Conservation (phyloP, 1,140 invertebrate genomes). For the Leucophenga varia region DNA sequence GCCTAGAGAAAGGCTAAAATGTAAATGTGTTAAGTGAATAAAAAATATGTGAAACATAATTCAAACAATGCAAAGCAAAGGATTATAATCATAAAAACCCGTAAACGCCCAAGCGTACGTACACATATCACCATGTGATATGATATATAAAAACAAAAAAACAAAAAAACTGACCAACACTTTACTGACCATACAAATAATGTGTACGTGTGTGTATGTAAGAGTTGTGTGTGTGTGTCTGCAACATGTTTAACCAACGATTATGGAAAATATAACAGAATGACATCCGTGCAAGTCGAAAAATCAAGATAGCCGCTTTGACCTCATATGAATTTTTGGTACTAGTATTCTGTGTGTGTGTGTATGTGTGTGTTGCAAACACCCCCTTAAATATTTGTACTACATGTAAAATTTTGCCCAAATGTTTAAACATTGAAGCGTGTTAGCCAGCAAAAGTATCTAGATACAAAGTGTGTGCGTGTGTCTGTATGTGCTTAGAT, state of each 20-base stretch:
- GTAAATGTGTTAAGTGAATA: conserved; percentile 47
- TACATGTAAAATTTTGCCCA: too few species aligned
- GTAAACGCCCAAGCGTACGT: too few species aligned
- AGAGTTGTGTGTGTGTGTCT: conserved; percentile 12
- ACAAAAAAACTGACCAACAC: too few species aligned
- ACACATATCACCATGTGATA: too few species aligned
- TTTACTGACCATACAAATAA: conserved; percentile 27
- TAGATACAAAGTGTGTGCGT: not conserved
- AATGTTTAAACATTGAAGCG: too few species aligned
- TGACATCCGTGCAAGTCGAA: conserved; percentile 1
- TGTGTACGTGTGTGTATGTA: conserved; percentile 13
- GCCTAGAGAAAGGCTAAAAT: not conserved
- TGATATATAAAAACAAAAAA: too few species aligned
- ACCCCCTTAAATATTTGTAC: conserved; percentile 52
- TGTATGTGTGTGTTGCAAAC: too few species aligned
- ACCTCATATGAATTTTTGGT: conserved; percentile 16
- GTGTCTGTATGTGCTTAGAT: not conserved
- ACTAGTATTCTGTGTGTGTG: too few species aligned
- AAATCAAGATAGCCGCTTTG: conserved; percentile 20
- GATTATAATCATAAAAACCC: conserved; percentile 34
- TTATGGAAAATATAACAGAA: conserved; percentile 42
- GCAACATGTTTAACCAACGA: conserved; percentile 49
- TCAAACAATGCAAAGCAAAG: conserved; percentile 34
- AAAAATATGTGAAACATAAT: conserved; percentile 53
- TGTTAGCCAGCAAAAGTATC: too few species aligned